These are phyloP conservation scores for Phrixothrix hirtus DNA, from an alignment of 2,888 invertebrate species.

Conservation along the genomic window DNA sequence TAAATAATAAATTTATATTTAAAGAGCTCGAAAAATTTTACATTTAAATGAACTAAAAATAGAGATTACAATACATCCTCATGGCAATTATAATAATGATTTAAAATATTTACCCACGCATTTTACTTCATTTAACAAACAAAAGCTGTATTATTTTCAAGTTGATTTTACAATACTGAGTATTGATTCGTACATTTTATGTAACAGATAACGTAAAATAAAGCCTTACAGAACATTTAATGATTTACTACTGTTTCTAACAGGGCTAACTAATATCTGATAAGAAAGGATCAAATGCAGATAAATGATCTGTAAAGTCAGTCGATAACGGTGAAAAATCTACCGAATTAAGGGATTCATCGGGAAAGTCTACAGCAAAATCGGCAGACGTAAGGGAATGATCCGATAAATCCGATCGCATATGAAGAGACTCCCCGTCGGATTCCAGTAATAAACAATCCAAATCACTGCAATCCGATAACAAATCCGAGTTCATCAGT, in stretches of 20 bases:
- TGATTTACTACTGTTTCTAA: neutral
- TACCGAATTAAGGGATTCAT: conserved; percentile 50
- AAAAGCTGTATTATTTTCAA: no score
- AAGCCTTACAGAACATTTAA: conserved; percentile 6
- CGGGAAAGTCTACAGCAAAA: conserved; percentile 51
- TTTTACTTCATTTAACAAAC: conserved; percentile 13
- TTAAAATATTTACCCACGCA: conserved; percentile 12
- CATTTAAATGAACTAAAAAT: conserved; percentile 11
- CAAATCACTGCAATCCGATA: conserved; percentile 49
- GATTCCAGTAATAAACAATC: conserved; percentile 43
- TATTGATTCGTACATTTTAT: conserved; percentile 11
- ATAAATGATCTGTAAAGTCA: conserved; percentile 50
- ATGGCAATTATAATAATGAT: conserved; percentile 6
- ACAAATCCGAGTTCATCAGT: conserved; percentile 35
- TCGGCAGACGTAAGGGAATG: conserved; percentile 53
- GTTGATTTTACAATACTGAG: conserved; percentile 11
- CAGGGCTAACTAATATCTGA: conserved; percentile 41
- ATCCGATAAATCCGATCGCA: conserved; percentile 51
- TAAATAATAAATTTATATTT: conserved; percentile 14
- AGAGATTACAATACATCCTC: conserved; percentile 6
- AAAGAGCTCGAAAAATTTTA: conserved; percentile 12
- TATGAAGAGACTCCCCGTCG: conserved; percentile 50
- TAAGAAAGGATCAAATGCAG: conserved; percentile 50
- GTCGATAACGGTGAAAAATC: conserved; percentile 51
- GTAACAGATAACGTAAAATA: conserved; percentile 8